Percentiles rank a stretch among this genome's conserved stretches.
phyloP scores from a whole-genome alignment of 1,140 invertebrate genomes.

The Trialeurodes vaporariorum region DNA sequence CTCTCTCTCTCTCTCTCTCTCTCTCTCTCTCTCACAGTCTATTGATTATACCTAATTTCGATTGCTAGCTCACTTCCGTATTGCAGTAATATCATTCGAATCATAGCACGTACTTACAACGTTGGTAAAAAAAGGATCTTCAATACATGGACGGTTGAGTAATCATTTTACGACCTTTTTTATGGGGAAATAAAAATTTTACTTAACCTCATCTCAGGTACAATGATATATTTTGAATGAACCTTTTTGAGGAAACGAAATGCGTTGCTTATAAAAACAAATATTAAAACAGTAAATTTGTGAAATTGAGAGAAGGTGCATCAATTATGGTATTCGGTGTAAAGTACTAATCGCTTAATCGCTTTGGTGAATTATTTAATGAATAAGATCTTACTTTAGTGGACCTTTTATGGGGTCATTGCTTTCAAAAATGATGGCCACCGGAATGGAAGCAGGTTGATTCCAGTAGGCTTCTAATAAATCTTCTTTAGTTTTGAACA shows the following conservation, averaged over 20 bases:
- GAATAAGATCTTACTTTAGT: conserved; percentile 38
- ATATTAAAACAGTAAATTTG: not conserved
- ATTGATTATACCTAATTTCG: too few species aligned
- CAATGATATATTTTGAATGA: too few species aligned
- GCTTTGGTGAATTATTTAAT: conserved; percentile 1
- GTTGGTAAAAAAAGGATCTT: too few species aligned
- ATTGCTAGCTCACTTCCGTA: too few species aligned
- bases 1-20: too few species aligned
- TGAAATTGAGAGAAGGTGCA: not conserved
- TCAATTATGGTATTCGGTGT: not conserved
- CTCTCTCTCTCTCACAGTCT: too few species aligned
- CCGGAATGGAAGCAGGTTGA: conserved; percentile 47
- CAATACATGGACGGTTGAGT: too few species aligned
- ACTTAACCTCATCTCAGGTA: too few species aligned
- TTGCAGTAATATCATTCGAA: too few species aligned
- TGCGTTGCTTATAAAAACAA: not conserved
- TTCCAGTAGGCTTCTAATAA: conserved; percentile 55
- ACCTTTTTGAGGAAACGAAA: not conserved
- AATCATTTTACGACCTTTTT: too few species aligned
- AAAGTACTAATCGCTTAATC: conserved; percentile 8
- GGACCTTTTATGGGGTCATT: conserved; percentile 41
- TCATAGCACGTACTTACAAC: too few species aligned
- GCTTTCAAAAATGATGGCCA: conserved; percentile 50
- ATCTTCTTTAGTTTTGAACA: conserved; percentile 51
- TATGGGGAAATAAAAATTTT: too few species aligned